Evolutionary conservation across 2,797 vertebrate species (phyloP), one percentile per base, ranked within the genome.

Genomic region (Ceyx erithaca): DNA sequence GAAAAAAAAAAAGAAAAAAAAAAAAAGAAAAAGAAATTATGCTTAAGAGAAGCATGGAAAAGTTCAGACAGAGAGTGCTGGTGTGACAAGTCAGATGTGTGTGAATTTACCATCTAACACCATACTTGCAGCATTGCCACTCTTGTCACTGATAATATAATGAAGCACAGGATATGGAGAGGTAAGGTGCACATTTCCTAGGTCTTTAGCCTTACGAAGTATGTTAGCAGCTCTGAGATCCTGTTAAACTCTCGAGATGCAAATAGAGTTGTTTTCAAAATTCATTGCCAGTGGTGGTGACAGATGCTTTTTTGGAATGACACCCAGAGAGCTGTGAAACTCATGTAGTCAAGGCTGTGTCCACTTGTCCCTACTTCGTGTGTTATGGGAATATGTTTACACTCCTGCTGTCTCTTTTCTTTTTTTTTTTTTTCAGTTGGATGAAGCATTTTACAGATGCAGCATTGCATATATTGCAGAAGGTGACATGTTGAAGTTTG

Each of bases 221-320:
- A 94, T 76, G 80, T 95, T 11, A 2, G 26, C 6, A 2, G 41
- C 64, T 93, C 57, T 80, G 76, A 0, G 1, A 85, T 78, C 78
- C 49, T 87, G 76, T 94, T 95, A 94, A 95, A 80, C 69, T 85
- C 70, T 7, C 12, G 19, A 89, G 73, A 93, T 82, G 88, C 11
- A 76, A 89, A 85, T 70, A 61, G 51, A 93, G 89, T 91, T 87
- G 57, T 86, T 93, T 93, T 86, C 80, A 92, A 82, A 93, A 84
- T 68, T 55, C 68, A 28, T 83, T 91, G 92, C 92, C 95, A 80
- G 71, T 45, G 40, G 90, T 22, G 0, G 84, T 89, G 89, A 85
- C 92, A 96, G 87, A 93, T 96, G 89, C 67, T 37, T 92, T 96
- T 95, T 87, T 78, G 64, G 85, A 95, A 90, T 83, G 79, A 80